These are phyloP conservation scores for Odontesthes bonariensis DNA, from an alignment of 2,113 vertebrate genomes.

Conservation along the genomic window DNA sequence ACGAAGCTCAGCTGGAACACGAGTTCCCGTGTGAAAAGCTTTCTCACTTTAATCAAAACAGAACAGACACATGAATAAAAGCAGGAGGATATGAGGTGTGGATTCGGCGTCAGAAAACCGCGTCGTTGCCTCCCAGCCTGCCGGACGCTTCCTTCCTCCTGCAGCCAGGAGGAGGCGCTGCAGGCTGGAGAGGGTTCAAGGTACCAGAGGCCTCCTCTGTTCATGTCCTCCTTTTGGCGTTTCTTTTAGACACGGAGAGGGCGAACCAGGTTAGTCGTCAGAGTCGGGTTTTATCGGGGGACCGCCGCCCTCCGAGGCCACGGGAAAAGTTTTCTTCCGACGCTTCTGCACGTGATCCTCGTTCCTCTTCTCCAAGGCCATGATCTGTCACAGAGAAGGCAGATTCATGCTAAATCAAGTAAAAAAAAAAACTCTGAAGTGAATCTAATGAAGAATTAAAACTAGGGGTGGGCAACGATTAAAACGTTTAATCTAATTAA, in stretches of 20 bases:
- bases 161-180: conserved; percentile 43
- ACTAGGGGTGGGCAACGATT: too few relatives aligned
- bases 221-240: conserved; percentile 9
- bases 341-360: conserved; percentile 93
- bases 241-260: conserved; percentile 24
- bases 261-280: conserved; percentile 71
- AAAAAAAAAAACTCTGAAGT: too few relatives aligned
- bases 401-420: too few relatives aligned
- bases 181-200: conserved; percentile 5
- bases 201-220: not conserved
- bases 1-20: not conserved
- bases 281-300: conserved; percentile 78
- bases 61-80: not conserved
- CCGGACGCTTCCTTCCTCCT: conserved; percentile 4
- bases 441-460: too few relatives aligned
- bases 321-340: conserved; percentile 85
- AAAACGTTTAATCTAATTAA: too few relatives aligned
- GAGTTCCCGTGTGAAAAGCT: not conserved
- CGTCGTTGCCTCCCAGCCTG: not conserved
- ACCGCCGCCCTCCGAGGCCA: conserved; percentile 75
- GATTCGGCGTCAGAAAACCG: not conserved
- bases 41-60: not conserved
- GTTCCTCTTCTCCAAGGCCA: conserved; percentile 94
- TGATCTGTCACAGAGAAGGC: conserved; percentile 83
- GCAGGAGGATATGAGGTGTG: not conserved